Conservation (phyloP, 2,113 vertebrate species). For the Pedetes capensis region DNA sequence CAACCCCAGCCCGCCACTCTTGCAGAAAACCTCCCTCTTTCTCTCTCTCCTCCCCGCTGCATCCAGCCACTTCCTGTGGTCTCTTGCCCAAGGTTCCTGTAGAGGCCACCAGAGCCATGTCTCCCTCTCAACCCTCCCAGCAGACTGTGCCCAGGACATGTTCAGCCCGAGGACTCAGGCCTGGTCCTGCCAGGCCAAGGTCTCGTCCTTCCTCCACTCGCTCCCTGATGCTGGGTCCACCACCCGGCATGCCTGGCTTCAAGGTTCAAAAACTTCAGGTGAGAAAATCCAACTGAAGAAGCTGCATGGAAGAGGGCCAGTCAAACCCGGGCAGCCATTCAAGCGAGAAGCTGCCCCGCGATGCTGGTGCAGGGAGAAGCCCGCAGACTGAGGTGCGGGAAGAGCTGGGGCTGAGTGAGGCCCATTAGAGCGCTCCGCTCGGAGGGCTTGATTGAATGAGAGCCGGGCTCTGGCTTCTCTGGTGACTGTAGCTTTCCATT, state of each 20-base stretch:
- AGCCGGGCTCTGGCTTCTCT: background rate
- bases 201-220: fast-evolving
- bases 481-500: slow-evolving; percentile 33
- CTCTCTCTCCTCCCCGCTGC: too few relatives aligned
- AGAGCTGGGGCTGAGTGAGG: background rate
- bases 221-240: fast-evolving
- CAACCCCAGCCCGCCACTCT: fast-evolving
- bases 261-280: fast-evolving
- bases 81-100: too few relatives aligned
- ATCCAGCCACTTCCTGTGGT: fast-evolving
- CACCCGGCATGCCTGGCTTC: fast-evolving
- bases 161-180: background rate
- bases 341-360: fast-evolving
- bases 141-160: fast-evolving
- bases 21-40: too few relatives aligned
- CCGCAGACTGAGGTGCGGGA: fast-evolving
- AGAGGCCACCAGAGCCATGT: fast-evolving
- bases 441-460: background rate
- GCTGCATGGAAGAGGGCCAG: fast-evolving
- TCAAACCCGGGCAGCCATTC: fast-evolving
- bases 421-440: background rate
- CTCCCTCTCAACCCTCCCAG: background rate
- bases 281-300: fast-evolving
- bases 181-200: fast-evolving
- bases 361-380: fast-evolving